phyloP scores from a whole-genome alignment of 1,140 invertebrate genomes.

The Druon quercuslanigerum region DNA sequence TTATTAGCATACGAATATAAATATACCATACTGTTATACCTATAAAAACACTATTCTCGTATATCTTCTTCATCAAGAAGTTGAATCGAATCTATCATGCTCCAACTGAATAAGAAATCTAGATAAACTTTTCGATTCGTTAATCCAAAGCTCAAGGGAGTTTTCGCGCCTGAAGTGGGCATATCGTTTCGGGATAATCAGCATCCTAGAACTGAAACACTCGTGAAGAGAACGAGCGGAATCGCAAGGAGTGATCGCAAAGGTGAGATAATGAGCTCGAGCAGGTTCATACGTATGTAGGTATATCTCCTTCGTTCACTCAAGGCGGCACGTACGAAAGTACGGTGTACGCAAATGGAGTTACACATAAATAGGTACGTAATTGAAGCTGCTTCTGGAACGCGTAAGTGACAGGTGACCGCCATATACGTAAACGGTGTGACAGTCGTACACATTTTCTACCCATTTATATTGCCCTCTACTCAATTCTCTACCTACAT shows the following conservation, averaged over 20 bases:
- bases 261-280: constrained; percentile 50
- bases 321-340: constrained; percentile 31
- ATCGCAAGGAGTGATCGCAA: constrained; percentile 42
- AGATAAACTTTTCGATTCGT: constrained; percentile 9
- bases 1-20: too few species aligned
- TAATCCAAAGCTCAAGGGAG: constrained; percentile 27
- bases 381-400: constrained; percentile 68
- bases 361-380: constrained; percentile 50
- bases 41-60: too few species aligned
- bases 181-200: constrained; percentile 39
- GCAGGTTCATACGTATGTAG: constrained; percentile 37
- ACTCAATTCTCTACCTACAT: background rate
- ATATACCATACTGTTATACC: too few species aligned
- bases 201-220: constrained; percentile 31
- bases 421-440: constrained; percentile 63
- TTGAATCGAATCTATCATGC: too few species aligned
- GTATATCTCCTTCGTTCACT: constrained; percentile 33
- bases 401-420: constrained; percentile 67
- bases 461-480: constrained; percentile 23
- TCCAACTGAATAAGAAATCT: background rate
- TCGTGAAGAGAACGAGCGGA: constrained; percentile 38
- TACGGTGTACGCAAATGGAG: constrained; percentile 38
- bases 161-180: constrained; percentile 31
- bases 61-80: too few species aligned
- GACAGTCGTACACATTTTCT: constrained; percentile 35